These are phyloP conservation scores for Syrrhaptes paradoxus DNA, from an alignment of 2,113 vertebrate genomes.

Conservation along the genomic window DNA sequence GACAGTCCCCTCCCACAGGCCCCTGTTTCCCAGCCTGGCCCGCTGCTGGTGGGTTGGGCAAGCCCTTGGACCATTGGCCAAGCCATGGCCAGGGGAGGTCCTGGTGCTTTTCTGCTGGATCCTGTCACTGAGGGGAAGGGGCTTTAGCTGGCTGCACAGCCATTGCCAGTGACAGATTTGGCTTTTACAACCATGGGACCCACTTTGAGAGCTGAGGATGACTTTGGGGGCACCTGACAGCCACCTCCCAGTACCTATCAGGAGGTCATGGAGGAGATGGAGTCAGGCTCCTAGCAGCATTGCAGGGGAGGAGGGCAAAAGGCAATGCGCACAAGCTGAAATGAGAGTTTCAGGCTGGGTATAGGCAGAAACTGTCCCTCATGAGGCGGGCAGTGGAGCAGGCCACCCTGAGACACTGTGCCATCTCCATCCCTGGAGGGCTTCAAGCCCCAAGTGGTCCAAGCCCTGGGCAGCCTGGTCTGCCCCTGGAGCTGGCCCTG, in stretches of 20 bases:
- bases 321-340: fast-evolving
- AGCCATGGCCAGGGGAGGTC: not conserved
- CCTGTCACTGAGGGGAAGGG: not conserved
- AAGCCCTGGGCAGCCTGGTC: not conserved
- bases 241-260: not conserved
- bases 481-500: not conserved
- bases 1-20: fast-evolving
- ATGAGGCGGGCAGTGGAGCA: not conserved
- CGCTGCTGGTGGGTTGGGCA: not conserved
- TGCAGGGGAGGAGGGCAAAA: not conserved
- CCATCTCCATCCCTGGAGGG: not conserved
- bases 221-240: not conserved
- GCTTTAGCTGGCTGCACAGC: not conserved
- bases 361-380: not conserved
- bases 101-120: not conserved
- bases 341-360: not conserved
- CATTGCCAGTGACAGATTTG: not conserved
- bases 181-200: not conserved
- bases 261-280: not conserved
- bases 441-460: not conserved
- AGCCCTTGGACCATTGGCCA: not conserved
- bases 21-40: not conserved
- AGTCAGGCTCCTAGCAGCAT: not conserved
- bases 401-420: not conserved
- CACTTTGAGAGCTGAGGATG: not conserved